These are phyloP conservation scores for Eucera pruinosa DNA, from an alignment of 2,888 invertebrate species.

Conservation along the genomic window DNA sequence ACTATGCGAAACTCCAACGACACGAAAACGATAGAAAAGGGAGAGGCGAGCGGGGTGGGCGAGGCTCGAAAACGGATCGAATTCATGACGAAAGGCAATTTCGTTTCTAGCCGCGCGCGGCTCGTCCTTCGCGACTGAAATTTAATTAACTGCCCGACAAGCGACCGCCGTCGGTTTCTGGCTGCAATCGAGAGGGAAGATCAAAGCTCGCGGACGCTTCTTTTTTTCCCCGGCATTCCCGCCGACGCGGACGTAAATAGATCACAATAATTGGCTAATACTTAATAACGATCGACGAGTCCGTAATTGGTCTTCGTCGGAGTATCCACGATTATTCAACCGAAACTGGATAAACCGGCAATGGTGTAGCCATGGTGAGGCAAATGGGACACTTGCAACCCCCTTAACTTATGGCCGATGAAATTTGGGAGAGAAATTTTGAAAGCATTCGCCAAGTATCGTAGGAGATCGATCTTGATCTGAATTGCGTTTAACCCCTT, in stretches of 20 bases:
- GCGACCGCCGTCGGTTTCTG: neutral
- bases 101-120: conserved; percentile 24
- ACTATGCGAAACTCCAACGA: conserved; percentile 9
- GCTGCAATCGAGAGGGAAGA: conserved; percentile 4
- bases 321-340: conserved; percentile 6
- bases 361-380: no score
- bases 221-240: neutral
- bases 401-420: no score
- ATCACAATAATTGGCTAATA: conserved; percentile 16
- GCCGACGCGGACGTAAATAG: conserved; percentile 15
- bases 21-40: neutral
- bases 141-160: conserved; percentile 27
- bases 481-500: no score
- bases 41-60: conserved; percentile 5
- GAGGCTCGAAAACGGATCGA: conserved; percentile 44
- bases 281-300: conserved; percentile 8
- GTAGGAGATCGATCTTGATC: no score
- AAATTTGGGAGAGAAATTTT: no score
- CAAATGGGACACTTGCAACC: no score
- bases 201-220: neutral
- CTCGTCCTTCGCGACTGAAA: conserved; percentile 34
- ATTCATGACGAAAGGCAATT: conserved; percentile 36
- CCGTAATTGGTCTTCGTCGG: conserved; percentile 10
- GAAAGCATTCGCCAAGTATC: no score
- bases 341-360: neutral